Evolutionary conservation across 1,140 invertebrate genomes (phyloP), one percentile per base, ranked within the genome.

Genomic region (Drosophila watanabei): DNA sequence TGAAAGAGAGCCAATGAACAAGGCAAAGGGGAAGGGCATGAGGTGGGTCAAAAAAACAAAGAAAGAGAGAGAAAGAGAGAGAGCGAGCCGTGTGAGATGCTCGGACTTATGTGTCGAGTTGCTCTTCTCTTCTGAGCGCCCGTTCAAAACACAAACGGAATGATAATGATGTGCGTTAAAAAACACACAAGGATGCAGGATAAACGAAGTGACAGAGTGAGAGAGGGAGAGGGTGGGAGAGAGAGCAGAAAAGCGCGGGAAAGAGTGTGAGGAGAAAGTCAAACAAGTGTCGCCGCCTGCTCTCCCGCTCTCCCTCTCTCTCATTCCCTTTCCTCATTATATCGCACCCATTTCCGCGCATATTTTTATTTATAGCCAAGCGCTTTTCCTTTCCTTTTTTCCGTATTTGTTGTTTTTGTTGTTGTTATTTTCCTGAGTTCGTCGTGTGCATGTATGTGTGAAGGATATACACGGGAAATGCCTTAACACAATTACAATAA

Each of bases 401-500:
- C 20, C 10, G 33, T 37, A 5, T 24, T 61, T 18, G 37, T 24
- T 46, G 18, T 46, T 32, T 28, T 33, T 43, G 41, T 56, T 56
- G 20, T 43, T 60, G 30, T 33, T 16, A 32, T 71, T 30, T 45
- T 33, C 43, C 11, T 33, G 35, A 46, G 69, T 37, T 33, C 8
- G n/a, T 13, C 11, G 48, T 71, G 41, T 46, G 70, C 76, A 65
- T 48, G 49, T 68, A 68, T 56, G 61, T 59, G 61, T 65, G 51
- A 70, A 88, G 85, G 69, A 89, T 89, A 85, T 89, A 85, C 82
- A 89, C 86, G 75, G 86, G 86, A 89, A 89, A 90, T 90, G 86
- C 82, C 86, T 90, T 90, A 89, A 89, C 86, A 89, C 86, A 89
- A 89, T 89, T 89, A 89, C 86, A 89, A 89, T 86, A 89, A 89